A percentile compares a stretch with the other conserved stretches of the same genome.
Evolutionary conservation across 2,113 vertebrate genomes (phyloP).

Genomic region (Nothobranchius furzeri): DNA sequence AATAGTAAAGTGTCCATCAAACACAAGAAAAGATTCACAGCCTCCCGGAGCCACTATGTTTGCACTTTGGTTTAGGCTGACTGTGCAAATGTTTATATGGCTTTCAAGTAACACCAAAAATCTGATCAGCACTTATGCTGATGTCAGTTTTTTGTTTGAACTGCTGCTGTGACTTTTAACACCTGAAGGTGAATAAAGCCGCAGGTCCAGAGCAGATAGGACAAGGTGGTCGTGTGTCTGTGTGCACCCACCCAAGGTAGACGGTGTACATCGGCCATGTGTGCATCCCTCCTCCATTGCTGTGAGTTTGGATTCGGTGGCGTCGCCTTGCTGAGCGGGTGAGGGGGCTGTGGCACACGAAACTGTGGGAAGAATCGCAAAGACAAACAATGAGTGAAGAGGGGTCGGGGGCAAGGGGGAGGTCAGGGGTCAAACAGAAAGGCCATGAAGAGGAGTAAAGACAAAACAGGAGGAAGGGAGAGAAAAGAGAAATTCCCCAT

Average conservation of each 20-base stretch:
- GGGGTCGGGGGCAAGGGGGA: conserved; percentile 33
- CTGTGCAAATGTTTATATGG: too few species aligned
- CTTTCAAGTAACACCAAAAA: too few species aligned
- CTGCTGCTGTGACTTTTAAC: not conserved
- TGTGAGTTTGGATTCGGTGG: conserved; percentile 62
- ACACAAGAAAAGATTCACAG: too few species aligned
- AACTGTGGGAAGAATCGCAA: conserved; percentile 69
- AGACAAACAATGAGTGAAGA: conserved; percentile 55
- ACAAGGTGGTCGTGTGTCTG: not conserved
- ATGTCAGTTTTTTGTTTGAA: too few species aligned
- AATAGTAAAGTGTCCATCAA: too few species aligned
- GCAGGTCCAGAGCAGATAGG: not conserved
- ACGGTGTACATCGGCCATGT: conserved; percentile 70
- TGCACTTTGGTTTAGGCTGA: too few species aligned
- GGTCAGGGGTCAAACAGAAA: conserved; percentile 59
- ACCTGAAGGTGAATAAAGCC: not conserved
- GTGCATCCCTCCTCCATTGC: conserved; percentile 78
- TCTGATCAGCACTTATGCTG: too few species aligned
- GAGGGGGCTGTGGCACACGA: conserved; percentile 77
- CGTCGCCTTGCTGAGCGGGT: conserved; percentile 63
- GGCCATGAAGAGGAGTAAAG: conserved; percentile 38
- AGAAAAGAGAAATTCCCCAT: not conserved
- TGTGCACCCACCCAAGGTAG: conserved; percentile 75
- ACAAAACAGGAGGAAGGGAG: conserved; percentile 18
- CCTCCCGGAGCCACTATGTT: too few species aligned